Conservation (phyloP, 2,113 vertebrate genomes). For the Cichladusa arquata region DNA sequence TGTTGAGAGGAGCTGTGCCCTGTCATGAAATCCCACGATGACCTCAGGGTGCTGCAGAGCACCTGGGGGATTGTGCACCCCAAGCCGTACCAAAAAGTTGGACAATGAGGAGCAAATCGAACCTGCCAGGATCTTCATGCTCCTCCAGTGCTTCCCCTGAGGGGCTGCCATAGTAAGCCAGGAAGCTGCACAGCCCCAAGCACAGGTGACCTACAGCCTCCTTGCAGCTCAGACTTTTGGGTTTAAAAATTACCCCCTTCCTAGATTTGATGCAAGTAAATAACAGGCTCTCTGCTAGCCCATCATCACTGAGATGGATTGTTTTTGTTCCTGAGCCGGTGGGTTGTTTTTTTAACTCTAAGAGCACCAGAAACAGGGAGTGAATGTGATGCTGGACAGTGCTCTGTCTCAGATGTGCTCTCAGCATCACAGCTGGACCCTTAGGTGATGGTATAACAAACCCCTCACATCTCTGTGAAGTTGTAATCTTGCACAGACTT, state of each 20-base stretch:
- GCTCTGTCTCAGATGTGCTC: fast-evolving
- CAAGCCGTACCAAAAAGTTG: fast-evolving
- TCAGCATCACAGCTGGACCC: background rate
- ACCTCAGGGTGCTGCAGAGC: background rate
- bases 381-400: background rate
- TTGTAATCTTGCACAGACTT: background rate
- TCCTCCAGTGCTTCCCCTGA: background rate
- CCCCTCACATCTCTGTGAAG: background rate
- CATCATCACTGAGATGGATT: background rate
- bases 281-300: background rate
- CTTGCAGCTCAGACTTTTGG: background rate
- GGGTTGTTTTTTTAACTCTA: background rate
- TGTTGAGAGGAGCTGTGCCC: fast-evolving
- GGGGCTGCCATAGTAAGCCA: background rate
- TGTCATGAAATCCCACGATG: background rate
- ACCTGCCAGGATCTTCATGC: fast-evolving
- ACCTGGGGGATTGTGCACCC: fast-evolving
- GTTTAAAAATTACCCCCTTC: background rate
- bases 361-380: background rate
- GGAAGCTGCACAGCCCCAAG: background rate
- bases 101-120: background rate
- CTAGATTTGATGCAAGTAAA: background rate
- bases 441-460: fast-evolving
- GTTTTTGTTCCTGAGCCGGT: background rate
- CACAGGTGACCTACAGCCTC: fast-evolving